Percentiles rank a stretch among this genome's conserved stretches.
Evolutionary conservation across 2,888 invertebrate genomes (phyloP).

Genomic region (Clostera curtula): DNA sequence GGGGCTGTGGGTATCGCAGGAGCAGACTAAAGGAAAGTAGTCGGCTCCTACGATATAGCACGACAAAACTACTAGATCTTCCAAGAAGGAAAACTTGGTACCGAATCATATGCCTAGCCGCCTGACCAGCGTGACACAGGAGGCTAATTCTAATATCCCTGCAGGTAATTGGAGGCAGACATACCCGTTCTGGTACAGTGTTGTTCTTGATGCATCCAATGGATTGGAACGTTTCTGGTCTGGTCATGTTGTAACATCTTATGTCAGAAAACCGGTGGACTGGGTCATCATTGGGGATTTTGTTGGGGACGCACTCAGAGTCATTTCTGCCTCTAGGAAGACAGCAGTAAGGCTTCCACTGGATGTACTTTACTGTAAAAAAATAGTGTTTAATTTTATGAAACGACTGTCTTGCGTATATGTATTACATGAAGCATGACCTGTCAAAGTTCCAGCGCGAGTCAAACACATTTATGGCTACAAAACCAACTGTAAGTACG

Average conservation of each 20-base stretch:
- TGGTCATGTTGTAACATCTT: slow-evolving; percentile 38
- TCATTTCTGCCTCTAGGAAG: slow-evolving; percentile 27
- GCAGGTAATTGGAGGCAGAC: slow-evolving; percentile 3
- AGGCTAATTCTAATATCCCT: too few relatives aligned
- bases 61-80: too few relatives aligned
- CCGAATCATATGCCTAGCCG: too few relatives aligned
- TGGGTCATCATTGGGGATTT: slow-evolving; percentile 35
- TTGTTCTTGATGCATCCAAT: slow-evolving; percentile 30
- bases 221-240: slow-evolving; percentile 37
- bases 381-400: neutral
- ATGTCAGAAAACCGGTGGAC: slow-evolving; percentile 37
- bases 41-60: too few relatives aligned
- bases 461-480: neutral
- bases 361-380: slow-evolving; percentile 32
- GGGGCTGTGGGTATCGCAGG: too few relatives aligned
- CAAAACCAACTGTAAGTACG: too few relatives aligned
- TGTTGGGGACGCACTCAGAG: slow-evolving; percentile 27
- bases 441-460: neutral
- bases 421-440: neutral
- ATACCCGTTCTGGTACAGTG: slow-evolving; percentile 34
- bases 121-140: too few relatives aligned
- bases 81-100: too few relatives aligned
- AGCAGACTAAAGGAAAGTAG: too few relatives aligned
- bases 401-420: too few relatives aligned
- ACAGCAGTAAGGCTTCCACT: slow-evolving; percentile 38